A percentile compares a stretch with the other conserved stretches of the same genome.
Evolutionary conservation across 2,797 vertebrate genomes (phyloP).

Genomic region (Aplochiton taeniatus): DNA sequence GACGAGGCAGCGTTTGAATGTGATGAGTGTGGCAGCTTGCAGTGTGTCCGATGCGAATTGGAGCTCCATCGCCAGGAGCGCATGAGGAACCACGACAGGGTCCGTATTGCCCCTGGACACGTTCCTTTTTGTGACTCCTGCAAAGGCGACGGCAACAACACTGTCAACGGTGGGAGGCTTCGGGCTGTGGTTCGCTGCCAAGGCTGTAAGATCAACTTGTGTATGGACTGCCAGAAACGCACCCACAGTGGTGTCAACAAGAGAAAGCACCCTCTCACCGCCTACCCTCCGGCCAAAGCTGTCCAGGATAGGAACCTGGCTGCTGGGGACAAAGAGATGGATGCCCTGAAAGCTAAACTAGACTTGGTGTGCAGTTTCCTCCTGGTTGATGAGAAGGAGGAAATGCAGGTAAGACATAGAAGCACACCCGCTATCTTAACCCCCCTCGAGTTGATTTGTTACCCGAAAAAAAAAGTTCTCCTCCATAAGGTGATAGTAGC

Average conservation of each 20-base stretch:
- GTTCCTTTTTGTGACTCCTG: slow-evolving; percentile 92
- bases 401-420: slow-evolving; percentile 85
- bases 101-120: slow-evolving; percentile 85
- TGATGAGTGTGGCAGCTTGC: slow-evolving; percentile 93
- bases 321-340: slow-evolving; percentile 75
- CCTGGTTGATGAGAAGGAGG: slow-evolving; percentile 93
- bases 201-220: slow-evolving; percentile 94
- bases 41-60: slow-evolving; percentile 90
- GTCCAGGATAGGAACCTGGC: slow-evolving; percentile 68
- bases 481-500: too few species aligned
- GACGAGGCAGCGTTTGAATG: slow-evolving; percentile 93
- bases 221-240: slow-evolving; percentile 94
- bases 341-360: slow-evolving; percentile 82
- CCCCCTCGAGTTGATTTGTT: too few species aligned
- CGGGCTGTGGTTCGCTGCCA: slow-evolving; percentile 91
- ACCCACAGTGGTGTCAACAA: slow-evolving; percentile 90
- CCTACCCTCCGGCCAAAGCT: slow-evolving; percentile 79
- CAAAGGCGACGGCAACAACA: slow-evolving; percentile 79
- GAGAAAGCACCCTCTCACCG: slow-evolving; percentile 86
- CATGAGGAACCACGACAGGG: slow-evolving; percentile 91
- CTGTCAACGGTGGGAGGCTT: slow-evolving; percentile 72
- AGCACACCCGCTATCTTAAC: too few species aligned
- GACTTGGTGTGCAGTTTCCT: slow-evolving; percentile 93
- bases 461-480: too few species aligned
- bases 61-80: slow-evolving; percentile 92